A percentile compares a stretch with the other conserved stretches of the same genome.
Evolutionary conservation across 1,140 invertebrate species (phyloP).

Genomic region (Papilio aristodemus): DNA sequence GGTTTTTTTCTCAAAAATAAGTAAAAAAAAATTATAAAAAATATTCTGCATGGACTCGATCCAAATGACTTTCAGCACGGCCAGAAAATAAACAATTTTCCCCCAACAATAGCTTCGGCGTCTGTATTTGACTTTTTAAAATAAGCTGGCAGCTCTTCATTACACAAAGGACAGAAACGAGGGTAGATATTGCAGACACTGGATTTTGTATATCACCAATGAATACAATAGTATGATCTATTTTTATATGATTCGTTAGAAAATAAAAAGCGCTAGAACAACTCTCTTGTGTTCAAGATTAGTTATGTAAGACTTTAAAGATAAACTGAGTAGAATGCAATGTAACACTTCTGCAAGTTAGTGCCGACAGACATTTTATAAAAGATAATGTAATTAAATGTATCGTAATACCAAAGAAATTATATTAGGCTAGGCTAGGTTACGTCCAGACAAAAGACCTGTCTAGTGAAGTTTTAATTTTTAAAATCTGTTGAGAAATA

Average conservation of each 20-base stretch:
- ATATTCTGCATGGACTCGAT: slow-evolving; percentile 22
- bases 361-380: too few relatives aligned
- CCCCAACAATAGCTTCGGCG: slow-evolving; percentile 14
- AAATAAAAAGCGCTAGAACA: too few relatives aligned
- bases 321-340: too few relatives aligned
- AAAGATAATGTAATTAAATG: too few relatives aligned
- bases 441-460: too few relatives aligned
- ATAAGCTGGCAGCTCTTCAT: slow-evolving; percentile 18
- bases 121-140: slow-evolving; percentile 24
- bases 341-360: too few relatives aligned
- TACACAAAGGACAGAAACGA: slow-evolving; percentile 22
- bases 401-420: too few relatives aligned
- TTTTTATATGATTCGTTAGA: not conserved
- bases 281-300: too few relatives aligned
- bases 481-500: too few relatives aligned
- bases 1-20: slow-evolving; percentile 9
- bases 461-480: too few relatives aligned
- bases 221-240: not conserved
- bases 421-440: too few relatives aligned
- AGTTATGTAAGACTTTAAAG: too few relatives aligned
- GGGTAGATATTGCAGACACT: slow-evolving; percentile 13
- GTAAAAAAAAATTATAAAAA: not conserved
- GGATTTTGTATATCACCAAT: slow-evolving; percentile 21
- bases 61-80: slow-evolving; percentile 19
- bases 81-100: slow-evolving; percentile 24